Evolutionary conservation across 1,140 invertebrate genomes (phyloP), one percentile per base, ranked within the genome.

Genomic region (Micrasema longulum): DNA sequence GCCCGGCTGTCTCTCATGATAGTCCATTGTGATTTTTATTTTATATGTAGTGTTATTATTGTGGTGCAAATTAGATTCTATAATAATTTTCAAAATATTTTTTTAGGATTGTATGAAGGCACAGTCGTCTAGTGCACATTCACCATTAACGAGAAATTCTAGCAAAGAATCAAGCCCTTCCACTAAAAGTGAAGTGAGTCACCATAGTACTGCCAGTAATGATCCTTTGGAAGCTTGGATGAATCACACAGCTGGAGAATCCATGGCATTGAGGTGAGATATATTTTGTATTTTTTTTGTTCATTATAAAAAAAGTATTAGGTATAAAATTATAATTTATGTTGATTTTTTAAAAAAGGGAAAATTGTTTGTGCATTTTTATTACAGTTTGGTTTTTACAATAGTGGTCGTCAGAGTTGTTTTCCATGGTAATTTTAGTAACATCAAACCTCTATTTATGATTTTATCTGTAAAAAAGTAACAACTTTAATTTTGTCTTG

Each of bases 81-180:
- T n/a, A n/a, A n/a, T n/a, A n/a, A n/a, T n/a, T n/a, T n/a, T n/a
- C n/a, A n/a, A n/a, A n/a, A n/a, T n/a, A n/a, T n/a, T 16, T 66
- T 52, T 55, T 1, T 75, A 85, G 83, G 81, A 84, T 71, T 85
- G 80, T 5, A 81, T 82, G 71, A 81, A 80, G 71, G 83, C 82
- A 62, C 79, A 79, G 12, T 81, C 79, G 50, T 84, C 79, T 52
- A 81, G 80, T 1, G 77, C 81, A 5, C 77, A 76, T 38, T 84
- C 83, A 2, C 83, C 84, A 16, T 77, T 77, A 2, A 81, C 81
- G 0, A 79, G 81, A 31, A 78, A 76, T 65, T 84, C 83, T 1
- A 84, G 82, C 52, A 85, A 85, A 75, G 84, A 85, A 55, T 85
- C 84, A 2, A 85, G 83, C 78, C 84, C 84, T 4, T 85, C 83